Base-by-base conservation (phyloP, 2,888 invertebrate species). In the Venusia cambrica region DNA sequence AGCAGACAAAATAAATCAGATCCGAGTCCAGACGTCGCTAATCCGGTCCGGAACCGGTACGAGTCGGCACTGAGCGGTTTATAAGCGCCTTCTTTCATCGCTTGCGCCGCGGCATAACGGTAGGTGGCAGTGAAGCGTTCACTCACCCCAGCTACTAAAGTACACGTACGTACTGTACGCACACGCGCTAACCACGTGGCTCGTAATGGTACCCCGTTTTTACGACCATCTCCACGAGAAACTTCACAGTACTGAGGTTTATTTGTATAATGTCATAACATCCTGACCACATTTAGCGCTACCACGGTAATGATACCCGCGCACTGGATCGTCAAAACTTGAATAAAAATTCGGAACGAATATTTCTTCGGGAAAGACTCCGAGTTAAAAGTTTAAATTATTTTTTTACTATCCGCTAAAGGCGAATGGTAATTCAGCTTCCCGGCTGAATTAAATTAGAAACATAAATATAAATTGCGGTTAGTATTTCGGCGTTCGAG, bases 61-160 rank as follows among this genome's bases (percentile, higher is more conserved):
- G 21, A 48, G 34, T 31, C 15, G 40, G 37, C 30, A 15, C 17
- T 9, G 15, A 37, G 37, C 36, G 30, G 40, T 33, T 42, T 28
- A 16, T 46, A 45, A 45, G 50, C 54, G 54, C 54, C 42, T 32
- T 38, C 58, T 50, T 44, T 51, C 36, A 39, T 60, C 36, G 38
- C 57, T 63, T 59, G 53, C 38, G 45, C 53, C 55, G 48, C 44
- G 32, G 25, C 38, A 38, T 70, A 70, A 69, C 70, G 66, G 72
- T 63, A 53, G 61, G 51, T 41, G 57, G 50, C 48, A 50, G 53
- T 55, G 55, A 56, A 50, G 46, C 59, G 73, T 69, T 50, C 73
- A 71, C 38, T 70, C 62, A 73, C 72, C 73, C 62, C 54, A 20
- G 42, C 61, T 54, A 57, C 62, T 51, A 53, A 34, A 43, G 38